A percentile compares a stretch with the other conserved stretches of the same genome.
Conservation (phyloP, 2,797 vertebrate species). For the Ctenosaura bakeri region DNA sequence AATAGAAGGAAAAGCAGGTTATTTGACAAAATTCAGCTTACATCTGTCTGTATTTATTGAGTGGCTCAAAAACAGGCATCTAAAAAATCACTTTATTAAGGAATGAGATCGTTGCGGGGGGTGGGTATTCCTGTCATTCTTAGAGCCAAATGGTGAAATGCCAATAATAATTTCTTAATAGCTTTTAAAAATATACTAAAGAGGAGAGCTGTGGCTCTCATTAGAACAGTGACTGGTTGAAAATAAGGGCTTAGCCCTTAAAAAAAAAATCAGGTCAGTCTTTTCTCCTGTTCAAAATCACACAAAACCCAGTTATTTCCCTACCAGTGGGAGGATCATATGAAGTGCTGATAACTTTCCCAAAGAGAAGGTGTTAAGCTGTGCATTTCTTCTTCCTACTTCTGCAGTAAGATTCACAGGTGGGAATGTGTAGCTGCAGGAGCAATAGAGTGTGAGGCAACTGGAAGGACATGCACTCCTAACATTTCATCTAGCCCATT, state of each 20-base stretch:
- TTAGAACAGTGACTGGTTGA: not conserved
- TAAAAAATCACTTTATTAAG: constrained; percentile 7
- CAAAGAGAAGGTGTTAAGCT: not conserved
- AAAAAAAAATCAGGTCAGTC: not conserved
- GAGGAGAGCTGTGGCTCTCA: not conserved
- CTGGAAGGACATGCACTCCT: not conserved
- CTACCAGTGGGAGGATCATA: not conserved
- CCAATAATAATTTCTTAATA: constrained; percentile 3
- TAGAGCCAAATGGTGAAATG: not conserved
- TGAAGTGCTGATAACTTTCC: not conserved
- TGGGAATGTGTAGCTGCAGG: not conserved
- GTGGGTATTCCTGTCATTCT: not conserved
- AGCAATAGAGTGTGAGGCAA: not conserved
- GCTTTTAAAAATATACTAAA: not conserved
- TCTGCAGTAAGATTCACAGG: not conserved
- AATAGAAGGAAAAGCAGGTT: constrained; percentile 11
- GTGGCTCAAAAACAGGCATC: not conserved
- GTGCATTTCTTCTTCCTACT: not conserved
- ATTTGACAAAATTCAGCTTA: constrained; percentile 27
- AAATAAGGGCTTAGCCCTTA: not conserved
- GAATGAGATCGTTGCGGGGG: not conserved
- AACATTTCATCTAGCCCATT: not conserved
- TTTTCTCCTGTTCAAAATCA: not conserved
- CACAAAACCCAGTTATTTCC: not conserved
- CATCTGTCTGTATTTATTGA: not conserved